These are phyloP conservation scores for Xanthorhoe spadicearia DNA, from an alignment of 2,888 invertebrate species.

Conservation along the genomic window DNA sequence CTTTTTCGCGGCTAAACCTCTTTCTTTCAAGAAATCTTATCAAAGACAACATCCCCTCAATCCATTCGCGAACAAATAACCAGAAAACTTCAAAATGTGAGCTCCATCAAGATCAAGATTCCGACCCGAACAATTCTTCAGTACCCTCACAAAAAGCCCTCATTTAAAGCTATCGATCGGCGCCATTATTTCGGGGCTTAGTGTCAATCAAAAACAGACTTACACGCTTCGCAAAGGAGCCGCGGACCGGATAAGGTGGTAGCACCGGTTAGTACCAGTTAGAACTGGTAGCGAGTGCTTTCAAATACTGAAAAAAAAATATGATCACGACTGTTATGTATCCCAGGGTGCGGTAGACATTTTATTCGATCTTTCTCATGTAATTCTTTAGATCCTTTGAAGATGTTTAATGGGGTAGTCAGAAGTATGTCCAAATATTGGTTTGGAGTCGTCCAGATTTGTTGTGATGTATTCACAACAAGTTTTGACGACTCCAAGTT, in stretches of 20 bases:
- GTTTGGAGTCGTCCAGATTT: too few relatives aligned
- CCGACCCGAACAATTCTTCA: slow-evolving; percentile 25
- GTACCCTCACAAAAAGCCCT: slow-evolving; percentile 29
- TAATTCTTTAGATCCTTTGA: too few relatives aligned
- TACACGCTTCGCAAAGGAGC: slow-evolving; percentile 58
- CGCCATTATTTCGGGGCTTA: slow-evolving; percentile 64
- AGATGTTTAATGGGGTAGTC: too few relatives aligned
- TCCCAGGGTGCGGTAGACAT: too few relatives aligned
- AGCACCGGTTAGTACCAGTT: slow-evolving; percentile 8
- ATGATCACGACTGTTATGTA: too few relatives aligned
- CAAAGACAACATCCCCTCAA: slow-evolving; percentile 1
- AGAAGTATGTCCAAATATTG: too few relatives aligned
- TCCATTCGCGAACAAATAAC: background rate
- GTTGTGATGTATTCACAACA: too few relatives aligned
- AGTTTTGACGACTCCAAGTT: too few relatives aligned
- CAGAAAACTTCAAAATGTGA: slow-evolving; percentile 10
- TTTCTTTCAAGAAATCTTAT: background rate
- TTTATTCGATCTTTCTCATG: too few relatives aligned
- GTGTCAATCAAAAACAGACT: slow-evolving; percentile 71
- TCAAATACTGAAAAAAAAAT: background rate
- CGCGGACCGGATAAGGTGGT: slow-evolving; percentile 43
- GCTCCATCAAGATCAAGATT: slow-evolving; percentile 9
- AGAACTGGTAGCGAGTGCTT: background rate
- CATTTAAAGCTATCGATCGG: slow-evolving; percentile 48
- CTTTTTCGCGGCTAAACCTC: background rate